Evolutionary conservation across 2,888 invertebrate species (phyloP), one percentile per base, ranked within the genome.

Genomic region (Caenorhabditis sp.): DNA sequence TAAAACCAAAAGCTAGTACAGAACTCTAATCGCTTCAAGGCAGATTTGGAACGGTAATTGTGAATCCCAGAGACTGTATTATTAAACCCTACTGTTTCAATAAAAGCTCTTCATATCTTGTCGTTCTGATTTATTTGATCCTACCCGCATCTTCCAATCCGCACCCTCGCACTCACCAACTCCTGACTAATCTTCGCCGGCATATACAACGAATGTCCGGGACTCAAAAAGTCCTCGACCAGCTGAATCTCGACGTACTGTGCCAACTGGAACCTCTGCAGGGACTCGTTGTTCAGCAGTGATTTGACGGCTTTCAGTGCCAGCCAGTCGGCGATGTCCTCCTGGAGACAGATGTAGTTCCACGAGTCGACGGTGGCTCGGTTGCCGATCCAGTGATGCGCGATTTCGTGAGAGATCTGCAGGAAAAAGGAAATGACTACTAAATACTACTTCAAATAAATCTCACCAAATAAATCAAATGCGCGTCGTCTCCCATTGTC

Each of bases 181-280:
- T 84, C 77, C 44, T 80, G 84, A 56, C 50, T 72, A 9, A 88
- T 84, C 13, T 79, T 65, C n/a, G 80, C 68, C 9, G 87, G 85
- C 77, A 88, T 77, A 4, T 77, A 51, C 15, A 89, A 80, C 0
- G 89, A 83, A 50, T 88, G 87, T 5, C 72, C 80, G 1, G 87
- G 87, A n/a, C 85, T 87, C 32, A 89, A 71, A 56, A 89, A 87
- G 56, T 88, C 85, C 64, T 90, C 90, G n/a, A 89, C 89, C 55
- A 90, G 67, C 61, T 90, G 89, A 22, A 90, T 85, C 47, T 88
- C 87, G 4, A 90, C 87, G 67, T 90, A 90, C 64, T 89, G 85
- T 0, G 90, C 80, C 47, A 90, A 65, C 56, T 84, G 82, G 82
- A 86, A 87, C 22, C 82, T 55, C 35, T 84, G 80, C 28, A 83